Evolutionary conservation across 1,140 invertebrate genomes (phyloP).

Genomic region (Calliopsis andreniformis): DNA sequence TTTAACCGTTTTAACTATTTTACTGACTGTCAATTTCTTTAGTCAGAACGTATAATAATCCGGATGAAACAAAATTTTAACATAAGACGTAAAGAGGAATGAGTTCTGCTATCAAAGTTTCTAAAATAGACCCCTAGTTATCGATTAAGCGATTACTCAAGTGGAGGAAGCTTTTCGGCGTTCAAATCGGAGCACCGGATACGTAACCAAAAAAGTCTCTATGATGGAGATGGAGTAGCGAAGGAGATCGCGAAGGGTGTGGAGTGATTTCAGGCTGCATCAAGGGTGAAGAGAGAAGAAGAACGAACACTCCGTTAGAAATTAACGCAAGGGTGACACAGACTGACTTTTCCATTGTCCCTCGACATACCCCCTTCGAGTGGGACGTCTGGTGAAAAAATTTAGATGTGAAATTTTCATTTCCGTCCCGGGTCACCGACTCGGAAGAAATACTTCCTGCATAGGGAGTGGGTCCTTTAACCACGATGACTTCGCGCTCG

Average conservation of each 20-base stretch:
- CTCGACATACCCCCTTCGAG: conserved; percentile 56
- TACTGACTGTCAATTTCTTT: too few relatives aligned
- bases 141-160: conserved; percentile 49
- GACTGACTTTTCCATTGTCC: conserved; percentile 71
- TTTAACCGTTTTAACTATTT: too few relatives aligned
- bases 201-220: conserved; percentile 70
- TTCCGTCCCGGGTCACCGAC: conserved; percentile 77
- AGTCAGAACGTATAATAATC: too few relatives aligned
- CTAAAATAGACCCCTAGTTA: conserved; percentile 24
- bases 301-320: conserved; percentile 66
- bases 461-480: conserved; percentile 48
- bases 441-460: conserved; percentile 81
- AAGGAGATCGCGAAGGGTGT: conserved; percentile 27
- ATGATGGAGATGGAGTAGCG: conserved; percentile 69
- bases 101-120: background rate
- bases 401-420: conserved; percentile 81
- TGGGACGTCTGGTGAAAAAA: conserved; percentile 72
- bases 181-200: conserved; percentile 77
- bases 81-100: too few relatives aligned
- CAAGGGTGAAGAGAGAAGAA: conserved; percentile 28
- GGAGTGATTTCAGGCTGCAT: background rate
- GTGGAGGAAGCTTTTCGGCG: conserved; percentile 58
- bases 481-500: conserved; percentile 38
- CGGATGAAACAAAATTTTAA: too few relatives aligned
- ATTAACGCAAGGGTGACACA: conserved; percentile 74